These are phyloP conservation scores for Thera britannica DNA, from an alignment of 2,888 invertebrate species.

Conservation along the genomic window DNA sequence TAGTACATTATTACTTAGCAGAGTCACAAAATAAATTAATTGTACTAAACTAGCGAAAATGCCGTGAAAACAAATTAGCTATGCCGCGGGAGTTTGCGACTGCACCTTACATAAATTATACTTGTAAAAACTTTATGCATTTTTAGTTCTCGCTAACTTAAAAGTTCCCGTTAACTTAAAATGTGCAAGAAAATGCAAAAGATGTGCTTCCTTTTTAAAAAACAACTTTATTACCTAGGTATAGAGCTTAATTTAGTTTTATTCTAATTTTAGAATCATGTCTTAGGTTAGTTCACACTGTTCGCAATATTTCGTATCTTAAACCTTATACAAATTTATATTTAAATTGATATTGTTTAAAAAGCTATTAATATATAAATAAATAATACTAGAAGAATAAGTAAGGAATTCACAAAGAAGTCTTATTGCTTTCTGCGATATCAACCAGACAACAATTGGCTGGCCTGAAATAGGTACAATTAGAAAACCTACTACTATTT, in stretches of 20 bases:
- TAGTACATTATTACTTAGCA: too few relatives aligned
- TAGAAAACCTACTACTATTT: too few relatives aligned
- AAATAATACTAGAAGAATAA: too few relatives aligned
- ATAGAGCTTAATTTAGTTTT: slow-evolving; percentile 47
- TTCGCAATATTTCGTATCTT: slow-evolving; percentile 38
- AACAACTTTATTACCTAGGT: slow-evolving; percentile 42
- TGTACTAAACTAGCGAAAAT: slow-evolving; percentile 32
- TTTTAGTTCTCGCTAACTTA: slow-evolving; percentile 49
- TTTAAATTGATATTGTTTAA: too few relatives aligned
- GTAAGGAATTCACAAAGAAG: too few relatives aligned
- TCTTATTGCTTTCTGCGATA: too few relatives aligned
- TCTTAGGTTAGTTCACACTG: slow-evolving; percentile 37
- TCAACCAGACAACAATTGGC: too few relatives aligned
- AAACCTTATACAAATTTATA: not conserved
- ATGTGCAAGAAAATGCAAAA: slow-evolving; percentile 32
- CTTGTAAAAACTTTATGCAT: slow-evolving; percentile 40
- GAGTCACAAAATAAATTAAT: slow-evolving; percentile 21
- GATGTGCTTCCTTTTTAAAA: slow-evolving; percentile 34
- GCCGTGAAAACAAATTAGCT: slow-evolving; percentile 40
- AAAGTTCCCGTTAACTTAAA: slow-evolving; percentile 50
- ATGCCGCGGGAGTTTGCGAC: slow-evolving; percentile 33
- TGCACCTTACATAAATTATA: slow-evolving; percentile 41
- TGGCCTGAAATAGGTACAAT: too few relatives aligned
- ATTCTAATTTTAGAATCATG: slow-evolving; percentile 38
- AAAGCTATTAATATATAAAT: too few relatives aligned